A percentile compares a stretch with the other conserved stretches of the same genome.
These are phyloP conservation scores for Hystrix brachyura DNA, from an alignment of 2,113 vertebrate species.

Conservation along the genomic window DNA sequence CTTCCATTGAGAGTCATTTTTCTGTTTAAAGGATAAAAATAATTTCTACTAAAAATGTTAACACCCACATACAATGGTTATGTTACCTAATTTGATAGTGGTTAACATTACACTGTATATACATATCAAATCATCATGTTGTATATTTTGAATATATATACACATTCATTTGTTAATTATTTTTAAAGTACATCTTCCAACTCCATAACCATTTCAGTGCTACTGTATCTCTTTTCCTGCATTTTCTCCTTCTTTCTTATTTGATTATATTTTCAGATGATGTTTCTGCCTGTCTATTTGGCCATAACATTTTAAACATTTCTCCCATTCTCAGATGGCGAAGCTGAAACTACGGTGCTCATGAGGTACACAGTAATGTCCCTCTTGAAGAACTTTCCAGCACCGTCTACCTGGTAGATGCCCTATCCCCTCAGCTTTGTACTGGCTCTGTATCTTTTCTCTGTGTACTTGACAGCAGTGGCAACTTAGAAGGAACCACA, in stretches of 20 bases:
- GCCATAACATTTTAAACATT: neutral
- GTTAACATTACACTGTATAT: neutral
- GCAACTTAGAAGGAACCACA: neutral
- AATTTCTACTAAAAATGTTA: neutral
- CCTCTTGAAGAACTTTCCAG: neutral
- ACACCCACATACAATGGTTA: neutral
- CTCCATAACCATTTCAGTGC: neutral
- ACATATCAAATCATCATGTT: neutral
- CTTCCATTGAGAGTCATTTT: neutral
- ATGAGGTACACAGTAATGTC: neutral
- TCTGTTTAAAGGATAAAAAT: conserved; percentile 35
- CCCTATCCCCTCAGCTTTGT: neutral
- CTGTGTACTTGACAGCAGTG: neutral
- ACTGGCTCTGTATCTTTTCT: neutral
- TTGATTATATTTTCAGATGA: neutral
- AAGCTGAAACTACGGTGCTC: neutral
- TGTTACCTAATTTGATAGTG: neutral
- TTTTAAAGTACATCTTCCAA: conserved; percentile 19
- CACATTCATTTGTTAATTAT: neutral
- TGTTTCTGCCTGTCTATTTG: neutral
- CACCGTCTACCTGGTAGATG: neutral
- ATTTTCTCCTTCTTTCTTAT: neutral
- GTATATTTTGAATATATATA: neutral
- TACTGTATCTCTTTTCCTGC: neutral
- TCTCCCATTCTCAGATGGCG: neutral